Evolutionary conservation across 2,113 vertebrate species (phyloP), one percentile per base, ranked within the genome.

Genomic region (Ginglymostoma cirratum): DNA sequence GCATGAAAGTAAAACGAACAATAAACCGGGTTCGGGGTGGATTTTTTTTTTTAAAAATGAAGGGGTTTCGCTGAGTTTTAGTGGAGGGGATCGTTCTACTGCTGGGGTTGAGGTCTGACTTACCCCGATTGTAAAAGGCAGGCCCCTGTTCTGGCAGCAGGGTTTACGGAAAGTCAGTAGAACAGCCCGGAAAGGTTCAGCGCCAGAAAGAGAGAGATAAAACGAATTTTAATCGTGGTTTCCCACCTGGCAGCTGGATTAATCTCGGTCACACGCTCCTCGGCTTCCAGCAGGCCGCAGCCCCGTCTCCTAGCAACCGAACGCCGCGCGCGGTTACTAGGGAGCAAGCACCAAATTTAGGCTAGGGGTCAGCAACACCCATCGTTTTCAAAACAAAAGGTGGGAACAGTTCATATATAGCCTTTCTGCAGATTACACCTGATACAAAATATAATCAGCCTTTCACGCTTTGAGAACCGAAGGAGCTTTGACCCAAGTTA

Each of bases 381-480:
- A 38, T 19, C 65, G 24, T 19, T 0, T 61, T 34, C 10, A 21
- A 42, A 65, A n/a, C 15, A 23, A 23, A 21, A 34, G 19, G 34
- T 7, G 19, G 2, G 14, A 65, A 24, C 65, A 6, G 14, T 61
- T 92, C 66, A 34, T 6, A 10, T 2, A 23, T 61, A 38, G 34
- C 14, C 14, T 55, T 5, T 21, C 38, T 83, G 42, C 38, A 45
- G 19, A 83, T 83, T 83, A 83, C n/a, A 21, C 38, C 4, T 38
- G 3, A 80, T 4, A n/a, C 0, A 0, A n/a, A 80, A 8, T 2
- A 2, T 3, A 38, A 17, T 17, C 19, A 21, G 7, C 5, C 3
- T 83, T 38, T 83, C 38, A 42, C 42, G 80, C 5, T 83, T 4
- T 65, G 65, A 92, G 15, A 83, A 3, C 5, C n/a, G 14, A 65